These are phyloP conservation scores for Nomada lathburiana DNA, from an alignment of 2,888 invertebrate species.

Conservation along the genomic window DNA sequence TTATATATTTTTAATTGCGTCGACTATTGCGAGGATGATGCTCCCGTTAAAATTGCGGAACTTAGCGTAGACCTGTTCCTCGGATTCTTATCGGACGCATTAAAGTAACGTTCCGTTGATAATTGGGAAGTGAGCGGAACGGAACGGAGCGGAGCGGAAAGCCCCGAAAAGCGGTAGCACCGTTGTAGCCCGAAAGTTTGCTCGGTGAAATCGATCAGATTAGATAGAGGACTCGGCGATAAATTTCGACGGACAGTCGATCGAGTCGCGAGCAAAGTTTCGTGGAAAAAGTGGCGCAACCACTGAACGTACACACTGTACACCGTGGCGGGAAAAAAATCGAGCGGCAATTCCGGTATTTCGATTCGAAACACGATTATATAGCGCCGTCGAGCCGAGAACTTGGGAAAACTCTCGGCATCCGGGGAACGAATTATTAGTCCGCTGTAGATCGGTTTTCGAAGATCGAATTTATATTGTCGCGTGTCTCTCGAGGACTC, in stretches of 20 bases:
- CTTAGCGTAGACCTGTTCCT: neutral
- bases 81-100: neutral
- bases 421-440: neutral
- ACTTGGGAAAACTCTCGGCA: neutral
- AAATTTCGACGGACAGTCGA: neutral
- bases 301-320: neutral
- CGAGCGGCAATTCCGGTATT: neutral
- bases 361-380: neutral
- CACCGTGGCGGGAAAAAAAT: neutral
- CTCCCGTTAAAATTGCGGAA: neutral
- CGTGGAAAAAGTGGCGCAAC: neutral
- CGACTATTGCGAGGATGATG: neutral
- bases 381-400: neutral
- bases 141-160: neutral
- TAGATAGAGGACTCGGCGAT: conserved; percentile 37
- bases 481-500: neutral
- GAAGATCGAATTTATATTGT: conserved; percentile 13
- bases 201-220: conserved; percentile 43
- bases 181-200: neutral
- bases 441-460: neutral
- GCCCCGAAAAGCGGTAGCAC: neutral
- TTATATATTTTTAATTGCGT: conserved; percentile 40
- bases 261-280: conserved; percentile 12
- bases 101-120: neutral
- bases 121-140: neutral